A percentile compares a stretch with the other conserved stretches of the same genome.
These are phyloP conservation scores for Hoplias malabaricus DNA, from an alignment of 2,113 vertebrate species.

Conservation along the genomic window DNA sequence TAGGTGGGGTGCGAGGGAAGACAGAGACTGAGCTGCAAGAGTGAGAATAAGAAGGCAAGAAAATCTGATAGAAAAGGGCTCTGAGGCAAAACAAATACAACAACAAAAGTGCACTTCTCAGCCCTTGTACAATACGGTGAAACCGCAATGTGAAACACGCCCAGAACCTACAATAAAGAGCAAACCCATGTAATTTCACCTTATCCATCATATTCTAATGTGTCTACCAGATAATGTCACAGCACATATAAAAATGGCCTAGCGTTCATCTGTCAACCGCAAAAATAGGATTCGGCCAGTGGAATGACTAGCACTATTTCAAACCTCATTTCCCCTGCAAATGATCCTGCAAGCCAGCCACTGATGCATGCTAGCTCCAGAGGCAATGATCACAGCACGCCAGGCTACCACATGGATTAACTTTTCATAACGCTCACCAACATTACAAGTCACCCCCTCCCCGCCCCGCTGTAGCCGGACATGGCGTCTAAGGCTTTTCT, in stretches of 20 bases:
- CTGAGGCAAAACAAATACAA: background rate
- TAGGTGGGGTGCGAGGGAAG: background rate
- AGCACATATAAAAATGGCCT: slow-evolving; percentile 36
- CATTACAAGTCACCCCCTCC: slow-evolving; percentile 35
- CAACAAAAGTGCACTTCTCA: background rate
- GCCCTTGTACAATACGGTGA: background rate
- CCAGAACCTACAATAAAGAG: background rate
- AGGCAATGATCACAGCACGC: slow-evolving; percentile 42
- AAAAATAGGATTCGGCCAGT: slow-evolving; percentile 55
- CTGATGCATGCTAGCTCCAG: slow-evolving; percentile 40
- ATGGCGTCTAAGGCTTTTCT: slow-evolving; percentile 5
- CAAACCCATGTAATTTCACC: slow-evolving; percentile 36
- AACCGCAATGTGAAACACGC: background rate
- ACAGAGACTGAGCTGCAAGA: slow-evolving; percentile 3
- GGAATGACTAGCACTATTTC: slow-evolving; percentile 59
- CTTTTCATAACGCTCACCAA: slow-evolving; percentile 49
- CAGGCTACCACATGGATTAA: slow-evolving; percentile 51
- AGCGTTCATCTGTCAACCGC: slow-evolving; percentile 47
- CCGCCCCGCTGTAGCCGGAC: slow-evolving; percentile 21
- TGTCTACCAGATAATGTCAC: slow-evolving; percentile 38
- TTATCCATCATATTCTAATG: slow-evolving; percentile 59
- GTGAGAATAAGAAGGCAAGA: slow-evolving; percentile 10
- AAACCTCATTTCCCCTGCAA: slow-evolving; percentile 56
- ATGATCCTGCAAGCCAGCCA: slow-evolving; percentile 47
- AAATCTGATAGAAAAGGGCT: background rate